These are phyloP conservation scores for Perognathus longimembris DNA, from an alignment of 2,113 vertebrate species.

Conservation along the genomic window DNA sequence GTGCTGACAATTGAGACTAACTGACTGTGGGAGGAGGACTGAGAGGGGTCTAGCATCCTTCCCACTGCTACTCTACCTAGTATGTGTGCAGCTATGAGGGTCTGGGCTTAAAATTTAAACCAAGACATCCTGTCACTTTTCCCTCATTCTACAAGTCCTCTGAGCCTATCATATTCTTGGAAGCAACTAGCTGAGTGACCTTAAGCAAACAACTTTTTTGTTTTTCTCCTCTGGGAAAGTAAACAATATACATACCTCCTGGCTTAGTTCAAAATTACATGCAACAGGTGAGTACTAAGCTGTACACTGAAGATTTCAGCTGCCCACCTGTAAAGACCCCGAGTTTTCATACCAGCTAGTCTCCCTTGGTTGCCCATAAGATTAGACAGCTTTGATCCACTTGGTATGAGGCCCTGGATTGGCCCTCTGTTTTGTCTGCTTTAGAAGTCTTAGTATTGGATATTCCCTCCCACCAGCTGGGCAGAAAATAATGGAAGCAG, in stretches of 20 bases:
- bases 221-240: constrained; percentile 38
- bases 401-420: neutral
- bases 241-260: neutral
- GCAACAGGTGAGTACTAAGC: neutral
- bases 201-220: neutral
- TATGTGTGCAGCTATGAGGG: neutral
- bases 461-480: neutral
- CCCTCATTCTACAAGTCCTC: neutral
- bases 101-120: neutral
- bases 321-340: neutral
- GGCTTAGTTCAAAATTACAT: neutral
- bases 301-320: neutral
- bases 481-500: neutral
- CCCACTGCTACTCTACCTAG: neutral
- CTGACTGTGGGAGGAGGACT: neutral
- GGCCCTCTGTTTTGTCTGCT: constrained; percentile 24
- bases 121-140: neutral
- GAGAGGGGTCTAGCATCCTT: neutral
- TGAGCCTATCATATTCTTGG: neutral
- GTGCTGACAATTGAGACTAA: neutral
- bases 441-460: neutral
- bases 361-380: neutral
- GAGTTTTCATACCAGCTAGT: neutral
- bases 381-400: neutral
- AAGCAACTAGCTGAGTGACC: neutral